Evolutionary conservation across 2,797 vertebrate species (phyloP).

Genomic region (Rhynchotus rufescens): DNA sequence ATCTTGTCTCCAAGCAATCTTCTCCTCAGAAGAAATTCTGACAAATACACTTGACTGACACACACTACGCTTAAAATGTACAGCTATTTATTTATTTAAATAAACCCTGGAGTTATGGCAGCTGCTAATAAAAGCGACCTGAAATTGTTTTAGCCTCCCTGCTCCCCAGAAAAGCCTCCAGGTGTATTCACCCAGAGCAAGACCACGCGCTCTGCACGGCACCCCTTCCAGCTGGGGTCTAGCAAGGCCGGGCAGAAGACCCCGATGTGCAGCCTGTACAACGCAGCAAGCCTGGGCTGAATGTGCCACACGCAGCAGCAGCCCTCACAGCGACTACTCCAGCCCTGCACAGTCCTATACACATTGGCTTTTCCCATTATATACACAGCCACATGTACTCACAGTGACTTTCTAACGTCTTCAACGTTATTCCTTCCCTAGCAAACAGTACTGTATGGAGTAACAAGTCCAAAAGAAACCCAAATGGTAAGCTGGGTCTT

Average conservation of each 20-base stretch:
- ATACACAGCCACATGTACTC: not conserved
- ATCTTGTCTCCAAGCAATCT: not conserved
- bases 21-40: not conserved
- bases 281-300: too few species aligned
- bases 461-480: too few species aligned
- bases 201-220: not conserved
- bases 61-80: not conserved
- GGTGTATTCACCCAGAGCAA: not conserved
- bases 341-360: not conserved
- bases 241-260: not conserved
- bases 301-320: too few species aligned
- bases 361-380: not conserved
- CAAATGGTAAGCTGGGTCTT: too few species aligned
- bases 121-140: not conserved
- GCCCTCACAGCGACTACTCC: not conserved
- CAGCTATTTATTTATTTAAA: not conserved
- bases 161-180: not conserved
- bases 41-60: slow-evolving; percentile 1
- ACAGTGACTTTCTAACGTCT: not conserved
- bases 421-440: not conserved
- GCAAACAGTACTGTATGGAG: not conserved
- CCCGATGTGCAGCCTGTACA: not conserved
- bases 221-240: not conserved
- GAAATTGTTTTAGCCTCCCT: not conserved
- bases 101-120: not conserved